Percentiles rank a stretch among this genome's conserved stretches.
Evolutionary conservation across 2,888 invertebrate species (phyloP).

Genomic region (Trichopoda pennipes): DNA sequence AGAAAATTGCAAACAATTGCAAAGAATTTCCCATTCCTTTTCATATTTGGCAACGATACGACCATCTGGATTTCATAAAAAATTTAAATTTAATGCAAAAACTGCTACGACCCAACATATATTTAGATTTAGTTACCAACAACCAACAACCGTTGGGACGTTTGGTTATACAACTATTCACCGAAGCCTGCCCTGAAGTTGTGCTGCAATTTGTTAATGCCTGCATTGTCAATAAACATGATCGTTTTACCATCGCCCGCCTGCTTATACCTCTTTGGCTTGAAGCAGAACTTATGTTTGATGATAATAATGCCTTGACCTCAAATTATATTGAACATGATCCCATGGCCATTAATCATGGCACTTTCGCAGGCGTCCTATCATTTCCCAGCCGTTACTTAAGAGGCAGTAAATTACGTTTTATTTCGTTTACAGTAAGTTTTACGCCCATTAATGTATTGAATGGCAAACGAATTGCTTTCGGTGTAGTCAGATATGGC

Average conservation of each 20-base stretch:
- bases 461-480: conserved; percentile 78
- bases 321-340: conserved; percentile 75
- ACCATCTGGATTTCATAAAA: conserved; percentile 70
- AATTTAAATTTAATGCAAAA: conserved; percentile 72
- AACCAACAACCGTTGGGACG: conserved; percentile 73
- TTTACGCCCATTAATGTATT: conserved; percentile 77
- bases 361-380: conserved; percentile 74
- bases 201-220: conserved; percentile 76
- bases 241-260: conserved; percentile 72
- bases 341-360: conserved; percentile 76
- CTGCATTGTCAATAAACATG: conserved; percentile 69
- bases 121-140: conserved; percentile 73
- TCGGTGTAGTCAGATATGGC: conserved; percentile 77
- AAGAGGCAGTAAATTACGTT: conserved; percentile 72
- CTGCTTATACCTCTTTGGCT: conserved; percentile 76
- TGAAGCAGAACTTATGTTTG: conserved; percentile 73
- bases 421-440: conserved; percentile 77
- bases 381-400: conserved; percentile 77
- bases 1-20: not conserved
- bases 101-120: conserved; percentile 77
- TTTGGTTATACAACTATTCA: conserved; percentile 75
- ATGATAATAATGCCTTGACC: conserved; percentile 67
- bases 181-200: conserved; percentile 78
- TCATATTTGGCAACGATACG: conserved; percentile 75
- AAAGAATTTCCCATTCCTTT: conserved; percentile 70